Percentiles rank a stretch among this genome's conserved stretches.
Evolutionary conservation across 2,797 vertebrate genomes (phyloP).

Genomic region (Dallia pectoralis): DNA sequence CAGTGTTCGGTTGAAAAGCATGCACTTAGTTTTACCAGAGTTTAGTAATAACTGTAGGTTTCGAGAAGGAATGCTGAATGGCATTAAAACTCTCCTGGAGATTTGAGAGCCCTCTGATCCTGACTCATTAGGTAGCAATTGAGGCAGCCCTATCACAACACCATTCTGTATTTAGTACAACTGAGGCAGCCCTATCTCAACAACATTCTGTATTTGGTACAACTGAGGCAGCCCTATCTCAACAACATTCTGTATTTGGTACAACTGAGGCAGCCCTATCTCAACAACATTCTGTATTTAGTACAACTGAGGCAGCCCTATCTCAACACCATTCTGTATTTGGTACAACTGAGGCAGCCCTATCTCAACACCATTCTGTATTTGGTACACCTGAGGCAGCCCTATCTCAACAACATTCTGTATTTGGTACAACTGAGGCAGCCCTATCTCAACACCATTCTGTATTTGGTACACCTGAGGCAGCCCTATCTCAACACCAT

Average conservation of each 20-base stretch:
- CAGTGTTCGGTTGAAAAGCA: no score
- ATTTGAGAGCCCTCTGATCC: no score
- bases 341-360: no score
- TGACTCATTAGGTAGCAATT: not conserved
- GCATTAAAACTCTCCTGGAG: no score
- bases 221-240: slow-evolving; percentile 7
- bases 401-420: slow-evolving; percentile 59
- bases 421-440: not conserved
- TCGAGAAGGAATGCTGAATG: no score
- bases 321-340: slow-evolving; percentile 60
- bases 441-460: slow-evolving; percentile 57
- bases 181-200: slow-evolving; percentile 32
- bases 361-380: slow-evolving; percentile 60
- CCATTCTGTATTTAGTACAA: slow-evolving; percentile 47
- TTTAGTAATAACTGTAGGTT: no score
- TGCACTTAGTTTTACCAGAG: no score
- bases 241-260: slow-evolving; percentile 58
- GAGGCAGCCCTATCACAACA: slow-evolving; percentile 39
- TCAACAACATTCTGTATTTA: slow-evolving; percentile 60
- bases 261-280: not conserved
- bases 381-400: no score
- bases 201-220: slow-evolving; percentile 54
- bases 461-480: slow-evolving; percentile 15
- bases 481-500: slow-evolving; percentile 54
- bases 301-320: no score